A percentile compares a stretch with the other conserved stretches of the same genome.
Conservation (phyloP, 1,140 invertebrate species). For the Pseudobourletiella spinata region DNA sequence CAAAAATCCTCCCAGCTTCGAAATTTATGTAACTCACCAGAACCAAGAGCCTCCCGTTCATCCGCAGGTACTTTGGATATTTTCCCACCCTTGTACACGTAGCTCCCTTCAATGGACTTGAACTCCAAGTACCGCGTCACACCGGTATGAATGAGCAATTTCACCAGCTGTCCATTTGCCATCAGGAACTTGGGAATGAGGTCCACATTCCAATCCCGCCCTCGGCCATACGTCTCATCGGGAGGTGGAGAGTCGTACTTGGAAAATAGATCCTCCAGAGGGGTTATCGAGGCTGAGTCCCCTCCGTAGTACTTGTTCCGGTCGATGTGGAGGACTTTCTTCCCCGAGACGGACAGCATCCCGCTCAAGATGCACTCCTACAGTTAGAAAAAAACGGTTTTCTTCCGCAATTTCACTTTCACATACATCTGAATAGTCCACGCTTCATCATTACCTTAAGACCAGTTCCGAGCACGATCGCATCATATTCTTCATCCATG, state of each 20-base stretch:
- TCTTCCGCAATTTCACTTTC: no score
- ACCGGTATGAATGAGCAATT: constrained; percentile 95
- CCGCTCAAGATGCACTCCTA: constrained; percentile 97
- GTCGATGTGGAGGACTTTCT: constrained; percentile 99
- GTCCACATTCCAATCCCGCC: constrained; percentile 97
- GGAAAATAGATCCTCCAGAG: constrained; percentile 87
- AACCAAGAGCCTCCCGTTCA: constrained; percentile 96
- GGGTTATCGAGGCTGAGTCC: constrained; percentile 97
- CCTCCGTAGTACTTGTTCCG: constrained; percentile 99
- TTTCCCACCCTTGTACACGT: constrained; percentile 97
- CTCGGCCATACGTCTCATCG: constrained; percentile 50
- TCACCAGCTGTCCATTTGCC: constrained; percentile 97
- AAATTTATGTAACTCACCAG: constrained; percentile 45
- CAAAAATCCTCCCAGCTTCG: not conserved
- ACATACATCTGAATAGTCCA: not conserved
- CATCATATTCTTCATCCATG: constrained; percentile 99
- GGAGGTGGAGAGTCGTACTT: constrained; percentile 72
- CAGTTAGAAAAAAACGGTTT: constrained; percentile 33
- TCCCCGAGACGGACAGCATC: constrained; percentile 96
- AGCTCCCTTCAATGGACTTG: constrained; percentile 97
- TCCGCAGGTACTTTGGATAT: constrained; percentile 98
- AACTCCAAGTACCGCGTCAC: constrained; percentile 99
- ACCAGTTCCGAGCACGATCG: constrained; percentile 95
- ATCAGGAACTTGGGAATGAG: constrained; percentile 99
- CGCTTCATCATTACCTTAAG: constrained; percentile 71